These are phyloP conservation scores for Lepas anatifera DNA, from an alignment of 2,888 invertebrate species.

Conservation along the genomic window DNA sequence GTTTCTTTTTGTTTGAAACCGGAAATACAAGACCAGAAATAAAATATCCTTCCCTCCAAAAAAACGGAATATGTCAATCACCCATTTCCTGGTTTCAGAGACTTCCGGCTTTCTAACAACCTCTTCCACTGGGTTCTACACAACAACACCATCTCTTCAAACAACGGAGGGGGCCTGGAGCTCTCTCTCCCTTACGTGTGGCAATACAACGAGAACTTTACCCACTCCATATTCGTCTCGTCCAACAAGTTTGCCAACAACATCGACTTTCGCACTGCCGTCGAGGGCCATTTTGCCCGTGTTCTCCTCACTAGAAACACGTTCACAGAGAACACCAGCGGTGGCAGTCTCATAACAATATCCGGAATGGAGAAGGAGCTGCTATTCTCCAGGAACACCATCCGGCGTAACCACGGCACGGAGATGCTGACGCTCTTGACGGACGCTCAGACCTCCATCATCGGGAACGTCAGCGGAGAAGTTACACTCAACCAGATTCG, in stretches of 20 bases:
- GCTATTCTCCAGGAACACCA: slow-evolving; percentile 63
- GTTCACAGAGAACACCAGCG: slow-evolving; percentile 59
- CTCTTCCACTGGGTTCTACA: slow-evolving; percentile 88
- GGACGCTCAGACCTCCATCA: slow-evolving; percentile 84
- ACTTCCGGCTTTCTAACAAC: slow-evolving; percentile 91
- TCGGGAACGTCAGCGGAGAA: slow-evolving; percentile 67
- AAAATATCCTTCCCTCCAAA: too few species aligned
- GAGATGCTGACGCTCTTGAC: slow-evolving; percentile 77
- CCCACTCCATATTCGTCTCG: slow-evolving; percentile 74
- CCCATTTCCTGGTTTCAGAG: too few species aligned
- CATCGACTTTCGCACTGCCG: slow-evolving; percentile 61
- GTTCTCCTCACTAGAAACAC: slow-evolving; percentile 74
- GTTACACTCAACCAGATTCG: slow-evolving; percentile 66
- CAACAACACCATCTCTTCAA: slow-evolving; percentile 73
- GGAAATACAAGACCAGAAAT: too few species aligned
- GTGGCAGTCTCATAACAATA: slow-evolving; percentile 57
- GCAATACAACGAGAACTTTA: slow-evolving; percentile 31
- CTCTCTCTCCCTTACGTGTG: slow-evolving; percentile 75
- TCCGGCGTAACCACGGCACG: slow-evolving; percentile 64
- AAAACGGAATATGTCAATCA: too few species aligned
- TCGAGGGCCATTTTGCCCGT: slow-evolving; percentile 88
- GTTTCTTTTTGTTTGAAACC: too few species aligned
- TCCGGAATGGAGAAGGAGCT: slow-evolving; percentile 95
- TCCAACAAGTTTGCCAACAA: slow-evolving; percentile 82
- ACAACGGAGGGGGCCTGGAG: slow-evolving; percentile 73